These are phyloP conservation scores for Drosophila villosipedis DNA, from an alignment of 2,888 invertebrate species.

Conservation along the genomic window DNA sequence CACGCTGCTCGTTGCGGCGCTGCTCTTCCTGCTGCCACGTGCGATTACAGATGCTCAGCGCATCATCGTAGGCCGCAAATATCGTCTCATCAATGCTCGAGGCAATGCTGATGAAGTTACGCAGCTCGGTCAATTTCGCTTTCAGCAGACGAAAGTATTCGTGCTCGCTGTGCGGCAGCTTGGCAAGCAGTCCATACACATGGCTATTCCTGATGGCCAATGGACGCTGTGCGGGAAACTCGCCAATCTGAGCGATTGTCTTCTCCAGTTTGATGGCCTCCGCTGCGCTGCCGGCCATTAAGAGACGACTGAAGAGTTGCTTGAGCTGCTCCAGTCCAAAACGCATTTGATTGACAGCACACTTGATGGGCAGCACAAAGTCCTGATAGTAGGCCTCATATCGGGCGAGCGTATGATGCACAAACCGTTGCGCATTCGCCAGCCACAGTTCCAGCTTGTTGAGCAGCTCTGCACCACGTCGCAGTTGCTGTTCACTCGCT, in stretches of 20 bases:
- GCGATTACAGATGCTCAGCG: conserved; percentile 88
- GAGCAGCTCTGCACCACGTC: conserved; percentile 69
- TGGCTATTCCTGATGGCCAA: conserved; percentile 72
- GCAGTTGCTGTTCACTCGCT: conserved; percentile 47
- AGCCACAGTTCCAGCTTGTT: conserved; percentile 83
- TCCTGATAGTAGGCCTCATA: conserved; percentile 91
- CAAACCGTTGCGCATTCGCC: conserved; percentile 82
- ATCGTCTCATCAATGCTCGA: conserved; percentile 85
- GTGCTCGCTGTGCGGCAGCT: conserved; percentile 76
- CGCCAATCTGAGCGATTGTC: conserved; percentile 76
- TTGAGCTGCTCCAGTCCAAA: conserved; percentile 88
- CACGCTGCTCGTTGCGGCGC: conserved; percentile 88
- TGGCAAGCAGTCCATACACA: conserved; percentile 78
- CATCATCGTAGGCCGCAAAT: conserved; percentile 86
- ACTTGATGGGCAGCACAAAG: conserved; percentile 90
- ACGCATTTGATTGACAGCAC: conserved; percentile 89
- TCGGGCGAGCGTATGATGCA: conserved; percentile 84
- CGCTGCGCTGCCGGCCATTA: conserved; percentile 57
- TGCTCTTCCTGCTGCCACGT: conserved; percentile 92
- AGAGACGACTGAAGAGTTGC: conserved; percentile 86
- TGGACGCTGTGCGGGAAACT: conserved; percentile 80
- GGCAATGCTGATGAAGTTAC: conserved; percentile 88
- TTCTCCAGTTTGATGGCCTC: conserved; percentile 67
- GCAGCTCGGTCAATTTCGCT: conserved; percentile 89
- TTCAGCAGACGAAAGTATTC: conserved; percentile 87